These are phyloP conservation scores for Phymanthus crucifer DNA, from an alignment of 92 coral and sea anemone genomes.

Conservation along the genomic window DNA sequence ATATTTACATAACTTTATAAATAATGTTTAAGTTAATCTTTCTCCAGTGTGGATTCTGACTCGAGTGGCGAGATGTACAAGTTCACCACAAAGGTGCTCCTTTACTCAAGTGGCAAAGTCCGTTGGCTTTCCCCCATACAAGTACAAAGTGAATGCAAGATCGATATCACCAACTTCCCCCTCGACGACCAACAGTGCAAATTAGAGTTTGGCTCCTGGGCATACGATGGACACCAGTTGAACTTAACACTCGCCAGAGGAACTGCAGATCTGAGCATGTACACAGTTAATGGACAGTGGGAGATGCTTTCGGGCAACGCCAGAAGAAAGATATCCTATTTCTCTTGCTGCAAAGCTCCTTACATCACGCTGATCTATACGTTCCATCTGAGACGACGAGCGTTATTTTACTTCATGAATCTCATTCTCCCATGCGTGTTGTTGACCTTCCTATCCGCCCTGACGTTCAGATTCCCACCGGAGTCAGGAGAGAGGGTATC, in stretches of 20 bases:
- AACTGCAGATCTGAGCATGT: constrained; percentile 65
- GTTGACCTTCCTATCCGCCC: constrained; percentile 68
- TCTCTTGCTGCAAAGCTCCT: constrained; percentile 55
- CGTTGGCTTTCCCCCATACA: constrained; percentile 77
- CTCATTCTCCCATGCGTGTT: constrained; percentile 74
- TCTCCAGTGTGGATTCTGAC: constrained; percentile 62
- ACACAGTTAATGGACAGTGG: constrained; percentile 74
- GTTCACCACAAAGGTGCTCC: constrained; percentile 63
- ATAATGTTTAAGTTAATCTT: background rate
- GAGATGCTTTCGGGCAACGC: constrained; percentile 57
- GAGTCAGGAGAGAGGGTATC: constrained; percentile 80
- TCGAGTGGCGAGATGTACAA: constrained; percentile 77
- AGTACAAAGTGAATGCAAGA: constrained; percentile 71
- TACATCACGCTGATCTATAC: constrained; percentile 57
- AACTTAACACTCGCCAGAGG: constrained; percentile 52
- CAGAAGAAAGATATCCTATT: constrained; percentile 31
- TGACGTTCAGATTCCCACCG: constrained; percentile 76
- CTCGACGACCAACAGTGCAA: constrained; percentile 69
- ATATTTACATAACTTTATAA: background rate
- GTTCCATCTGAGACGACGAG: constrained; percentile 64
- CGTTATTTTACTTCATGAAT: constrained; percentile 71
- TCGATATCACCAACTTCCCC: constrained; percentile 81
- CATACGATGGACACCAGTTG: constrained; percentile 63
- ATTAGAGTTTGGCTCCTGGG: constrained; percentile 76
- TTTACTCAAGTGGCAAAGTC: constrained; percentile 60